phyloP scores from a whole-genome alignment of 2,113 vertebrate genomes.

The Micronycteris hirsuta region DNA sequence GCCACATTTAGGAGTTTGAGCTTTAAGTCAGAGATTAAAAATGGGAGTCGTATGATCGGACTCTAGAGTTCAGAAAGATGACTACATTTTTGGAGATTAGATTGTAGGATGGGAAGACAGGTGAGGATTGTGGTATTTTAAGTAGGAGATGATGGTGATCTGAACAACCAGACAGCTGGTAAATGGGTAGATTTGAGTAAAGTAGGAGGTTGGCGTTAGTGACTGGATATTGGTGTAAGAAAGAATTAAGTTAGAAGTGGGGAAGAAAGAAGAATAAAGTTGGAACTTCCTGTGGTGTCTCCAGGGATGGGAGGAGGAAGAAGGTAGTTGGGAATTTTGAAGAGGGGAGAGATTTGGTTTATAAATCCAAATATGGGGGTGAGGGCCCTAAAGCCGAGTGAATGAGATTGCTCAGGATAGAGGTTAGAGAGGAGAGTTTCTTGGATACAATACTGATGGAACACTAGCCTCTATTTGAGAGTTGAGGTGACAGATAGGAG shows the following conservation, averaged over 20 bases:
- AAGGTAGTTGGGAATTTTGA: background rate
- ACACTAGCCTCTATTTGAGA: background rate
- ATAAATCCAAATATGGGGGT: background rate
- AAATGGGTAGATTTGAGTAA: background rate
- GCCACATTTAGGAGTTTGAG: background rate
- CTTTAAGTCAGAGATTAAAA: constrained; percentile 13
- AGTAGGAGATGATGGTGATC: background rate
- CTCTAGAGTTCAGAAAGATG: background rate
- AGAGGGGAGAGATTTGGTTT: background rate
- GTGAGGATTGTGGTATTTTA: background rate
- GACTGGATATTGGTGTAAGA: background rate
- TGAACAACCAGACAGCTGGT: background rate
- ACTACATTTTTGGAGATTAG: constrained; percentile 9
- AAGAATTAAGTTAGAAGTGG: constrained; percentile 15
- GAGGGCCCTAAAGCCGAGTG: background rate
- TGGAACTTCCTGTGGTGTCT: background rate
- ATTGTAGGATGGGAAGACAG: background rate
- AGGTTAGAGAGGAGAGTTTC: background rate
- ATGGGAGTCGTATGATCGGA: background rate
- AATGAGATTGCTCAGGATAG: background rate
- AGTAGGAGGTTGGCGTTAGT: background rate
- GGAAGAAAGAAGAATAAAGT: background rate
- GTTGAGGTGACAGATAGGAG: background rate
- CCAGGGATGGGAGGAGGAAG: background rate
- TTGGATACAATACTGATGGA: background rate